Conservation (phyloP, 1,140 invertebrate genomes). For the Andrena cerasifolii region DNA sequence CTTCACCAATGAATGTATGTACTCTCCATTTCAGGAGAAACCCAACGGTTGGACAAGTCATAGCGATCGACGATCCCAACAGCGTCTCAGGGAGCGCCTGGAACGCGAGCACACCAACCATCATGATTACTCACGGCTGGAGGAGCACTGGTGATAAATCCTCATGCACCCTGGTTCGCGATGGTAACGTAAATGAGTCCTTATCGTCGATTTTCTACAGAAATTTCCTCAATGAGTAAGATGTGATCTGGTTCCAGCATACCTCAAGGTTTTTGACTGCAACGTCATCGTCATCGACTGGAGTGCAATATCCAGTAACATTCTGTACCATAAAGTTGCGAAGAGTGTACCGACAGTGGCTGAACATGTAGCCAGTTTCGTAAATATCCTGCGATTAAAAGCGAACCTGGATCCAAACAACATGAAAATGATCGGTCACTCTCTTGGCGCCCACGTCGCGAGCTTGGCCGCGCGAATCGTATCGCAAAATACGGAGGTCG, state of each 20-base stretch:
- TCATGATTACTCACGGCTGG: conserved; percentile 70
- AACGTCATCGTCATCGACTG: conserved; percentile 85
- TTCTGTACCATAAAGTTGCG: conserved; percentile 76
- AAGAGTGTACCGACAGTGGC: conserved; percentile 82
- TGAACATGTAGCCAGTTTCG: conserved; percentile 80
- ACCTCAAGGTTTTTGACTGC: conserved; percentile 58
- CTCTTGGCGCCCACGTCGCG: conserved; percentile 87
- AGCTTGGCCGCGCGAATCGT: conserved; percentile 83
- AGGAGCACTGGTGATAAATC: conserved; percentile 8
- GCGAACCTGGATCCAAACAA: conserved; percentile 82
- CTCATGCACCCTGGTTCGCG: conserved; percentile 33
- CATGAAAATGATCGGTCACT: conserved; percentile 86
- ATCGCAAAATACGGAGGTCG: not conserved
- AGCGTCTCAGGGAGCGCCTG: conserved; percentile 17
- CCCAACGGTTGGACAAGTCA: not conserved
- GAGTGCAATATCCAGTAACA: conserved; percentile 72
- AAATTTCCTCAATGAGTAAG: not conserved
- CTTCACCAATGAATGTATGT: no score
- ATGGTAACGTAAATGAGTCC: conserved; percentile 54
- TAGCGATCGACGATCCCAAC: conserved; percentile 1
- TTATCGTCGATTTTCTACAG: no score
- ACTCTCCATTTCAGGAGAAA: conserved; percentile 31
- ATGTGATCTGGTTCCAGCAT: conserved; percentile 18
- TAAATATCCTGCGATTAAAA: conserved; percentile 79
- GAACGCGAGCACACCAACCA: conserved; percentile 45